Conservation (phyloP, 2,797 vertebrate species). For the Tokudaia tokunoshimensis region DNA sequence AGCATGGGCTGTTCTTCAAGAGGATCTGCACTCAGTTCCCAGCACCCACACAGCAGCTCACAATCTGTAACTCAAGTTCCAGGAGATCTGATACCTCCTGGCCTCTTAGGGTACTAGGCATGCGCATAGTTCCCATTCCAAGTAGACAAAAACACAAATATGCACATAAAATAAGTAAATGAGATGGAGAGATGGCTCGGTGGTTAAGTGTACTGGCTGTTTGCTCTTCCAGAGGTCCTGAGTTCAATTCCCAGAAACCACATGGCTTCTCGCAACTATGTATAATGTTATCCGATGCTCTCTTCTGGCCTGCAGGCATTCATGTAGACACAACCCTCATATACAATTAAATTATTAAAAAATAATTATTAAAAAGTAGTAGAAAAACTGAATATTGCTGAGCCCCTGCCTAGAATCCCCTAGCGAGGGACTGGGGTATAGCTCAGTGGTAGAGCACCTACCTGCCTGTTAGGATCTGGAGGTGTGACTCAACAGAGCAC, state of each 20-base stretch:
- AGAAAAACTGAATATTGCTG: background rate
- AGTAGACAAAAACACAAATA: background rate
- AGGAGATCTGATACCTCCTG: no score
- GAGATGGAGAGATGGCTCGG: background rate
- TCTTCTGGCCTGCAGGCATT: background rate
- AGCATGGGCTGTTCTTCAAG: background rate
- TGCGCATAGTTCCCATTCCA: background rate
- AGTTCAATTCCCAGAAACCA: background rate
- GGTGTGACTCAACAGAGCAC: background rate
- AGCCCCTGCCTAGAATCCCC: background rate
- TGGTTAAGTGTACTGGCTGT: background rate
- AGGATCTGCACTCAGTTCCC: background rate
- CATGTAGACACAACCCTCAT: background rate
- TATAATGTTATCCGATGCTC: background rate
- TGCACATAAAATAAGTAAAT: background rate
- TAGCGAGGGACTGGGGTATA: background rate
- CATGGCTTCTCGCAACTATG: background rate
- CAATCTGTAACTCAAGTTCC: background rate
- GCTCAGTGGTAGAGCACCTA: background rate
- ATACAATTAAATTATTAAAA: background rate
- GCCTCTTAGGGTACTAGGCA: background rate
- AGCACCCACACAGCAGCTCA: background rate
- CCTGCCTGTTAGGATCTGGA: background rate
- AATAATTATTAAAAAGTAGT: background rate
- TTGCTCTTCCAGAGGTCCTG: background rate